These are phyloP conservation scores for Dromococcyx pavoninus DNA, from an alignment of 2,797 vertebrate species.

Conservation along the genomic window DNA sequence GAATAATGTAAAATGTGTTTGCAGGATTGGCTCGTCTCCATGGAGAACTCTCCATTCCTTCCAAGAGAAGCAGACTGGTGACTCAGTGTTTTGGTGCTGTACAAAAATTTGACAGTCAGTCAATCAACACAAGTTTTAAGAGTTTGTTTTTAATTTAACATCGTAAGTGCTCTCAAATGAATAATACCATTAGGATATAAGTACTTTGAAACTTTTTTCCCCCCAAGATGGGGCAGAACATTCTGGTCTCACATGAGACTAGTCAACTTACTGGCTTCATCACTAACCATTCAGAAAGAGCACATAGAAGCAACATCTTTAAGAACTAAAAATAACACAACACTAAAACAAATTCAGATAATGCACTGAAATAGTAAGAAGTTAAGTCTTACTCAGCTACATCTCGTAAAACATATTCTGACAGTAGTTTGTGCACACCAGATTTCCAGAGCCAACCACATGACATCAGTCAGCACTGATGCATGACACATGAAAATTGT, in stretches of 20 bases:
- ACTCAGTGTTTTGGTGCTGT: not conserved
- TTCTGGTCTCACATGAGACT: not conserved
- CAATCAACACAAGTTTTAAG: slow-evolving; percentile 16
- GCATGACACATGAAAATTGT: not conserved
- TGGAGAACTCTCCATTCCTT: not conserved
- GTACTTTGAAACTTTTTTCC: not conserved
- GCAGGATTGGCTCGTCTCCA: not conserved
- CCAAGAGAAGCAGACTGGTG: slow-evolving; percentile 11
- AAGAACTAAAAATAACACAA: not conserved
- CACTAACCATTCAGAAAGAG: not conserved
- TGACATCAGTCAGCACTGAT: not conserved
- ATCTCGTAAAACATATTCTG: not conserved
- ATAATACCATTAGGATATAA: not conserved
- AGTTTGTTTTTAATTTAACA: not conserved
- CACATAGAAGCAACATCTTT: not conserved
- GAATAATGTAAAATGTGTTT: not conserved
- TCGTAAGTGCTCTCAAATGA: not conserved
- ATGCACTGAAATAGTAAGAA: not conserved
- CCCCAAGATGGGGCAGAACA: not conserved
- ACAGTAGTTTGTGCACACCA: not conserved
- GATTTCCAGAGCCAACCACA: not conserved
- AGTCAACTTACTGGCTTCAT: not conserved
- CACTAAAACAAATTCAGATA: not conserved
- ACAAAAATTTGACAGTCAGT: not conserved
- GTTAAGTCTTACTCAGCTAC: not conserved